phyloP scores from a whole-genome alignment of 2,888 invertebrate genomes.

The Phalangium opilio region DNA sequence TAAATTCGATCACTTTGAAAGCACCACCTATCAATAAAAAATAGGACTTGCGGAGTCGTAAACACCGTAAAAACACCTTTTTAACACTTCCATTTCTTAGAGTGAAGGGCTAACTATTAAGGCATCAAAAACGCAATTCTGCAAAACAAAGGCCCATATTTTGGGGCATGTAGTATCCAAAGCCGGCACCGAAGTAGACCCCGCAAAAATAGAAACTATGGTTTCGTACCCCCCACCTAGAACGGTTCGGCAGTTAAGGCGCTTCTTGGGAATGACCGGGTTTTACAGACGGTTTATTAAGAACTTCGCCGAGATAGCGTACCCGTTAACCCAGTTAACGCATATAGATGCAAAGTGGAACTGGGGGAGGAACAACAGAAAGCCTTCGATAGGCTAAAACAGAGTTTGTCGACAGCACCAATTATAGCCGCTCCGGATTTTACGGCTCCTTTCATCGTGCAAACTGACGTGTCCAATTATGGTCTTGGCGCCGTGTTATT shows the following conservation, averaged over 20 bases:
- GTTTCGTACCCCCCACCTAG: constrained; percentile 4
- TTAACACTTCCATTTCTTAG: no score
- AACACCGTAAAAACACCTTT: no score
- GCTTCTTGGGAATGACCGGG: constrained; percentile 11
- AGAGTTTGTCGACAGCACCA: not conserved
- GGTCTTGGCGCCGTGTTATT: constrained; percentile 22
- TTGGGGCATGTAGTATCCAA: constrained; percentile 17
- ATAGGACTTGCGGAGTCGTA: no score
- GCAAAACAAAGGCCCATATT: constrained; percentile 1
- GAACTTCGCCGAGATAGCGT: constrained; percentile 4
- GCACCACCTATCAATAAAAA: no score
- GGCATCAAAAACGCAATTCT: constrained; percentile 9
- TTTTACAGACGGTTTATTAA: constrained; percentile 12
- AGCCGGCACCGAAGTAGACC: constrained; percentile 9
- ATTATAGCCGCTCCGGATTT: not conserved
- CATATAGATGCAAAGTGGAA: not conserved
- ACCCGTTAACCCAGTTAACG: constrained; percentile 2
- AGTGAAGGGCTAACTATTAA: constrained; percentile 7
- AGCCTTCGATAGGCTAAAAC: constrained; percentile 2
- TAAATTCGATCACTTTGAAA: no score
- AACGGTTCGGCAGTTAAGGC: not conserved
- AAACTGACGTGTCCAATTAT: constrained; percentile 19
- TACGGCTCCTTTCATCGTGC: constrained; percentile 10
- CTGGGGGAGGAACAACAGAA: not conserved
- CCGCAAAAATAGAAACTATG: constrained; percentile 13